phyloP scores from a whole-genome alignment of 2,888 invertebrate species.

The Eumacrocentrus americanus region DNA sequence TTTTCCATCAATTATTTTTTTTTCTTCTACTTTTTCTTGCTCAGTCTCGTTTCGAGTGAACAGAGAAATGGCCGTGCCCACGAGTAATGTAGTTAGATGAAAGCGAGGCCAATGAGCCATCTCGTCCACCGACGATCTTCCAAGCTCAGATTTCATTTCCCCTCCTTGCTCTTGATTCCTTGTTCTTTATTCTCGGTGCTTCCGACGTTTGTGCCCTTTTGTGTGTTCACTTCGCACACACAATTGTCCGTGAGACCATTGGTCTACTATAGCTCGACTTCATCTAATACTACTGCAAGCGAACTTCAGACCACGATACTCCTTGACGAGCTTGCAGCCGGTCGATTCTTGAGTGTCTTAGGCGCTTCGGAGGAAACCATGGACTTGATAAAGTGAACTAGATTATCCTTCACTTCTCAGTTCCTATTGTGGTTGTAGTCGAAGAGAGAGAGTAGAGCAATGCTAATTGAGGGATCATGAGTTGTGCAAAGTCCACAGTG shows the following conservation, averaged over 20 bases:
- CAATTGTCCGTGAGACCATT: background rate
- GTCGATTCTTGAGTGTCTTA: background rate
- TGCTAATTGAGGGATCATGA: too few relatives aligned
- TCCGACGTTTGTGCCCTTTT: background rate
- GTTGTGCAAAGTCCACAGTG: too few relatives aligned
- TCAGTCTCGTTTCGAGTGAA: slow-evolving; percentile 31
- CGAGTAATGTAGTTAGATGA: slow-evolving; percentile 54
- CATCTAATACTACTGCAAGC: background rate
- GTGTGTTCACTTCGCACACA: background rate
- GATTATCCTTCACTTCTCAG: background rate
- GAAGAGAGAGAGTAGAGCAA: background rate
- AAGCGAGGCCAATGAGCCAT: slow-evolving; percentile 57
- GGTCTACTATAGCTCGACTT: background rate
- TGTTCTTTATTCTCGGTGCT: slow-evolving; percentile 12
- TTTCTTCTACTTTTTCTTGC: slow-evolving; percentile 3
- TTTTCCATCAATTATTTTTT: slow-evolving; percentile 15
- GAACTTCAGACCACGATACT: background rate
- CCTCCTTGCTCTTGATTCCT: slow-evolving; percentile 27
- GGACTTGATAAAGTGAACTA: background rate
- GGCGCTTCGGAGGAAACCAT: background rate
- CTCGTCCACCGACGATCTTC: slow-evolving; percentile 49
- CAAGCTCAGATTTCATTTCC: slow-evolving; percentile 44
- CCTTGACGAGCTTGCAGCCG: background rate
- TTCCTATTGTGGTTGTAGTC: background rate
- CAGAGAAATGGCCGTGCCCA: slow-evolving; percentile 49